Evolutionary conservation across 1,140 invertebrate species (phyloP), one percentile per base, ranked within the genome.

Genomic region (Scaptodrosophila lebanonensis): DNA sequence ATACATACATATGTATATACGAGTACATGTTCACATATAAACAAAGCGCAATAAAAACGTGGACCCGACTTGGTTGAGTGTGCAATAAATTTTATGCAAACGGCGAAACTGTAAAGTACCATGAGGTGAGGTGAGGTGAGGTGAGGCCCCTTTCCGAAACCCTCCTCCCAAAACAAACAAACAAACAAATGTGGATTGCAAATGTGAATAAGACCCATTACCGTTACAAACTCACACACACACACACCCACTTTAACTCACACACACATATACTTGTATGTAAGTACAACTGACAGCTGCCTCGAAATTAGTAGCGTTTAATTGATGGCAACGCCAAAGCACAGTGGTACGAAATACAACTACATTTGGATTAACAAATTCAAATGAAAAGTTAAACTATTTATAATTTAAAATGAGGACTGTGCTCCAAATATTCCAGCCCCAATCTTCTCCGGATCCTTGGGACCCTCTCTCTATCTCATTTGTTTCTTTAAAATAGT

Each of bases 21-120:
- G 42, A 48, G 22, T 47, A 36, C 58, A 56, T 52, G 32, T 60
- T n/a, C n/a, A n/a, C 30, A 33, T 62, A 70, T 66, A 72, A 72
- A 72, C 68, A 72, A 72, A 72, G 61, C 65, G 67, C 57, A 70
- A 71, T 70, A 64, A 72, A 70, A 66, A 53, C 58, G 49, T 44
- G 33, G 18, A 54, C 4, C 11, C 8, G 8, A 44, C n/a, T 35
- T 5, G 15, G 48, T 17, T 36, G 8, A 39, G 27, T 39, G 40
- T 44, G 50, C 33, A 45, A 53, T n/a, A n/a, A 53, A 47, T 45
- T 47, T 11, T 53, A 60, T 40, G 57, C 50, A 53, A 60, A 54
- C 50, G 35, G 18, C 27, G 40, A 53, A 60, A 53, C 56, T 59
- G 56, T 45, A 58, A 58, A 58, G 56, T 58, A 50, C 44, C 36